phyloP scores from a whole-genome alignment of 2,888 invertebrate species.

The Lathronympha strigana region DNA sequence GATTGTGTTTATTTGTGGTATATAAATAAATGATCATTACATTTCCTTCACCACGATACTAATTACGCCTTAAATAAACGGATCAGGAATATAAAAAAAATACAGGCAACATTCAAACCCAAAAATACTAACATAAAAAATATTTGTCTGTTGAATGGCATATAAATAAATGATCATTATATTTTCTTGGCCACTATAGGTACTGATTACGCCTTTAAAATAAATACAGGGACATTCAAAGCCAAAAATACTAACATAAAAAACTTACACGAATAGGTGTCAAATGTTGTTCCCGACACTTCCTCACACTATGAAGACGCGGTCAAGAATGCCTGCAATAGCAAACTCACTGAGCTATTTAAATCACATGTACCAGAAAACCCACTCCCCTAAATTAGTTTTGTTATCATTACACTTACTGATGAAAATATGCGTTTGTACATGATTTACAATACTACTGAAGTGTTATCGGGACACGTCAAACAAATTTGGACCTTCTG shows the following conservation, averaged over 20 bases:
- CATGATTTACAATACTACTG: not conserved
- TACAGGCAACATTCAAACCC: too few relatives aligned
- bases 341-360: slow-evolving; percentile 1
- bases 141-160: too few relatives aligned
- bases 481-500: not conserved
- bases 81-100: too few relatives aligned
- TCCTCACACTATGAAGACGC: slow-evolving; percentile 4
- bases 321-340: slow-evolving; percentile 9
- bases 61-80: too few relatives aligned
- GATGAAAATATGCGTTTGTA: slow-evolving; percentile 2
- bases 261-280: slow-evolving; percentile 1
- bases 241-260: too few relatives aligned
- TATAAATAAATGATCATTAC: too few relatives aligned
- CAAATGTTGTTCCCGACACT: slow-evolving; percentile 1
- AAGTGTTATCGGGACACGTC: not conserved
- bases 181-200: too few relatives aligned
- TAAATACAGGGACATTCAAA: not conserved
- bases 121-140: too few relatives aligned
- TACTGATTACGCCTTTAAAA: too few relatives aligned
- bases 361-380: slow-evolving; percentile 23
- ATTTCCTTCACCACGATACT: too few relatives aligned
- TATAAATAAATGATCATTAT: too few relatives aligned
- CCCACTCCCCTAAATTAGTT: slow-evolving; percentile 21
- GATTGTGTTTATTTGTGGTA: too few relatives aligned
- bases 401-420: slow-evolving; percentile 12